phyloP scores from a whole-genome alignment of 2,888 invertebrate species.

The Didymodactylos carnosus region DNA sequence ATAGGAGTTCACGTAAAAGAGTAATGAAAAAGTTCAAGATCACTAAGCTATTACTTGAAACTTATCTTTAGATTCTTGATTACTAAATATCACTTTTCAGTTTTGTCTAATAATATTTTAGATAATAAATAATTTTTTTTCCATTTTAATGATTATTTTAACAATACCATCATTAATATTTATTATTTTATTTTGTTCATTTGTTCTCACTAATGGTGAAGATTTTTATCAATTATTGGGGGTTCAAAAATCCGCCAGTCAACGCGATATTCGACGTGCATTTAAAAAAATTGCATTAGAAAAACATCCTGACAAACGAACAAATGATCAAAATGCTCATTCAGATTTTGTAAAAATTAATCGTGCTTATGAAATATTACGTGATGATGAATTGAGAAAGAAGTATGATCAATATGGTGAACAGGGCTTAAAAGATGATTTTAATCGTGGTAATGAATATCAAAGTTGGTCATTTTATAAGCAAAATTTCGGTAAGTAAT shows the following conservation, averaged over 20 bases:
- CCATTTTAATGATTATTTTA: too few relatives aligned
- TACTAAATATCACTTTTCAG: too few relatives aligned
- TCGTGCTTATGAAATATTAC: slow-evolving; percentile 63
- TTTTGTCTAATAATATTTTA: too few relatives aligned
- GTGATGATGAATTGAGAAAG: slow-evolving; percentile 56
- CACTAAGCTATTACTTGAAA: too few relatives aligned
- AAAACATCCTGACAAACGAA: slow-evolving; percentile 54
- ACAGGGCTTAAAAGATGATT: slow-evolving; percentile 44
- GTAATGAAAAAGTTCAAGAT: too few relatives aligned
- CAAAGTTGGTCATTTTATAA: slow-evolving; percentile 61
- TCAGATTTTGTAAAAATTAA: slow-evolving; percentile 57
- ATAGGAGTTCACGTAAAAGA: too few relatives aligned
- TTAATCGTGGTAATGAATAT: slow-evolving; percentile 46
- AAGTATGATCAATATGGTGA: slow-evolving; percentile 61
- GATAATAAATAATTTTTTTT: too few relatives aligned
- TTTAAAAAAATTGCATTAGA: slow-evolving; percentile 56
- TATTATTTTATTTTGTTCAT: too few relatives aligned
- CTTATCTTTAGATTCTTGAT: too few relatives aligned
- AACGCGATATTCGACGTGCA: slow-evolving; percentile 51
- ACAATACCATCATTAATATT: too few relatives aligned
- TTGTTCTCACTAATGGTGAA: too few relatives aligned
- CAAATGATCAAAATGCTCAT: slow-evolving; percentile 50
- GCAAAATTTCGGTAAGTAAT: slow-evolving; percentile 45
- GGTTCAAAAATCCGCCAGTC: slow-evolving; percentile 46
- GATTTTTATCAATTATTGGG: slow-evolving; percentile 51